A percentile compares a stretch with the other conserved stretches of the same genome.
These are phyloP conservation scores for Eciton burchellii DNA, from an alignment of 1,140 invertebrate genomes.

Conservation along the genomic window DNA sequence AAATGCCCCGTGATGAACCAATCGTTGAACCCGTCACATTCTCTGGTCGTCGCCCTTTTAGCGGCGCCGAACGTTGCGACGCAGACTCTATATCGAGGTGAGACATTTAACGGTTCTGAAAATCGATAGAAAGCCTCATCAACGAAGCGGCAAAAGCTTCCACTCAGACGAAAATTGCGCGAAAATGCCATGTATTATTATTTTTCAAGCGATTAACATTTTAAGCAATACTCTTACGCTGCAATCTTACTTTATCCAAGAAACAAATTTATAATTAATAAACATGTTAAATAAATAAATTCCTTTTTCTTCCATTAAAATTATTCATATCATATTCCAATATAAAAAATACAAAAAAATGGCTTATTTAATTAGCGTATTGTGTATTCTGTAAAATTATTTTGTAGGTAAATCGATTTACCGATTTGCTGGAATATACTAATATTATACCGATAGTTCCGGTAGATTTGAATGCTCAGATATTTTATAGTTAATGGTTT, in stretches of 20 bases:
- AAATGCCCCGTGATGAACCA: background rate
- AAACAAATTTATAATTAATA: too few species aligned
- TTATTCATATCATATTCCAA: too few species aligned
- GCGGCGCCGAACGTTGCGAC: slow-evolving; percentile 6
- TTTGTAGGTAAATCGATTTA: too few species aligned
- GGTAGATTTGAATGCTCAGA: too few species aligned
- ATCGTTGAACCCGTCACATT: background rate
- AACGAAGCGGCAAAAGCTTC: slow-evolving; percentile 21
- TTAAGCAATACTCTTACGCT: background rate
- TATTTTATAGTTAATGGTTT: too few species aligned
- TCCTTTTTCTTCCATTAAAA: too few species aligned
- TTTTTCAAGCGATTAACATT: background rate
- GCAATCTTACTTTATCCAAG: background rate
- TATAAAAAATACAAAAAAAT: too few species aligned
- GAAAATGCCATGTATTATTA: slow-evolving; percentile 33
- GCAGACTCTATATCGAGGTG: slow-evolving; percentile 13
- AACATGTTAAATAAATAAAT: too few species aligned
- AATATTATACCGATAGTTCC: too few species aligned
- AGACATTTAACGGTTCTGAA: slow-evolving; percentile 42
- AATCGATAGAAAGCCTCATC: slow-evolving; percentile 42
- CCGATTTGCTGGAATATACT: too few species aligned
- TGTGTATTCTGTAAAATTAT: too few species aligned
- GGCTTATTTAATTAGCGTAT: too few species aligned
- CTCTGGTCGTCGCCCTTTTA: slow-evolving; percentile 22
- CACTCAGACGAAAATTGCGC: slow-evolving; percentile 23